Base-by-base conservation (phyloP, 2,797 vertebrate genomes). In the Lophotriccus pileatus region DNA sequence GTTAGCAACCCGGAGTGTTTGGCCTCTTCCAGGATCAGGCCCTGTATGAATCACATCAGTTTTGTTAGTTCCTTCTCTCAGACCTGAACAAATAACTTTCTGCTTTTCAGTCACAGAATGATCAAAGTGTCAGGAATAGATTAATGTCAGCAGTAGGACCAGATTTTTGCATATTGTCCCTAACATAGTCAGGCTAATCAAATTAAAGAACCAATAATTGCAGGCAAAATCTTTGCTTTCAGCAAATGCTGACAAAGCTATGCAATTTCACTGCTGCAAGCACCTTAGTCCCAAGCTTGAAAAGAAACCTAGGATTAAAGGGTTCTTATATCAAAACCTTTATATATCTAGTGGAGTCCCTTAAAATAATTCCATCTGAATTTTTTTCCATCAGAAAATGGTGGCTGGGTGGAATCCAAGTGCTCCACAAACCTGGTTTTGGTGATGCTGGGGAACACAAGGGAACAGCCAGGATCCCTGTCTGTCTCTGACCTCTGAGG, bases 61-160 rank as follows among this genome's bases (percentile, higher is more conserved):
- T 96, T 93, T 96, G 49, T 95, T 94, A 93, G 94, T 96, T 66
- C 56, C 36, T 79, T 90, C 84, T 90, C 80, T 91, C 77, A 91
- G 84, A 87, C 53, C 58, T 88, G 90, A 95, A 93, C 83, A 96
- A 96, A 84, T 89, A 60, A 64, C 67, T 67, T 62, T 19, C 68
- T 74, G 47, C 12, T 72, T 96, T 96, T 95, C 52, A 88, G 69
- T 95, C 91, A 94, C 67, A 70, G 78, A 62, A 86, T 7, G 13
- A 93, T 90, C 56, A 93, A 91, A 95, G 84, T 77, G 37, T 63
- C 25, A 67, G 74, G 47, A 75, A 64, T 11, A 90, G 72, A 82
- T 81, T 89, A 79, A 68, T 84, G 59, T 84, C 78, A 82, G 73
- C 47, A 43, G 32, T 73, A 64, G 75, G 43, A 41, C 32, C 70